These are phyloP conservation scores for Ibidorhyncha struthersii DNA, from an alignment of 2,113 vertebrate species.

Conservation along the genomic window DNA sequence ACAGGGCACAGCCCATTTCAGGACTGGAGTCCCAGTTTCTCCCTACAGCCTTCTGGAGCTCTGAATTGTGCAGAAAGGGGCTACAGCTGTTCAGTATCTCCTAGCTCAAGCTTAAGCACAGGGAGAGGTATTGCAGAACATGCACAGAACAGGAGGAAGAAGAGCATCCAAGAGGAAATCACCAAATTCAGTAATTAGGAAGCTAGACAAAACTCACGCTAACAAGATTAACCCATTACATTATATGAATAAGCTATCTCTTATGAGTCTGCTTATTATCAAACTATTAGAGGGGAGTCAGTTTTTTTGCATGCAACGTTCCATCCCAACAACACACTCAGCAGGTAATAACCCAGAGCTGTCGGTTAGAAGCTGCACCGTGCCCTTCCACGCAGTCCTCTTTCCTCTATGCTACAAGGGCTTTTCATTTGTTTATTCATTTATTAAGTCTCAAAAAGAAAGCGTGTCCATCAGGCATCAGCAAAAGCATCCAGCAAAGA, in stretches of 20 bases:
- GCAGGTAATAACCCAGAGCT: neutral
- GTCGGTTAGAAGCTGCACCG: neutral
- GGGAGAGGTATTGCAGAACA: neutral
- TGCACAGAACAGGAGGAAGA: neutral
- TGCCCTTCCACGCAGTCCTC: neutral
- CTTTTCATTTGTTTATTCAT: neutral
- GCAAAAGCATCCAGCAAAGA: neutral
- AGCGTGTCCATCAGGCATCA: neutral
- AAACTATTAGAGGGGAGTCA: neutral
- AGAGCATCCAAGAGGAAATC: neutral
- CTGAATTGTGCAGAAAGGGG: neutral
- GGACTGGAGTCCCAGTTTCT: neutral
- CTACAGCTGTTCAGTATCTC: neutral
- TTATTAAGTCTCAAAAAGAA: neutral
- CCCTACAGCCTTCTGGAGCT: neutral
- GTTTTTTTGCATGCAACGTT: neutral
- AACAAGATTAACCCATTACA: constrained; percentile 21
- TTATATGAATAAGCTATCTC: neutral
- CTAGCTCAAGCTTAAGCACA: neutral
- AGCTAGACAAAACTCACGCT: neutral
- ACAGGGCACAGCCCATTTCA: neutral
- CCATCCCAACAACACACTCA: neutral
- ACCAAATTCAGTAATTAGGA: neutral
- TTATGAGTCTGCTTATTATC: constrained; percentile 21
- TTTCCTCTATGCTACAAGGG: neutral